Evolutionary conservation across 2,797 vertebrate genomes (phyloP), one percentile per base, ranked within the genome.

Genomic region (Spheniscus humboldti): DNA sequence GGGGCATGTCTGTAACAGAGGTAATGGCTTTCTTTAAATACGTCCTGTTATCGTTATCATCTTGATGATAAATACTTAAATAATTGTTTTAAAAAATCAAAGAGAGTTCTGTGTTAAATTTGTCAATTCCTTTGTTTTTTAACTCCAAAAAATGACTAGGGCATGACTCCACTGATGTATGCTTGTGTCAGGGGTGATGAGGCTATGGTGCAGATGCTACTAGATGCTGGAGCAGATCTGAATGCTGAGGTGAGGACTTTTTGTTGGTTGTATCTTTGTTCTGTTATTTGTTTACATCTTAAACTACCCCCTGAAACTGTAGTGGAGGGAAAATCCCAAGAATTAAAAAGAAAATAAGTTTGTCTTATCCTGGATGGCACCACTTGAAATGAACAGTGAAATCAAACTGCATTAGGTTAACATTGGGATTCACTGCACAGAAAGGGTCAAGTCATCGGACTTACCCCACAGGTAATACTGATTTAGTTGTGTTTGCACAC

Each of bases 141-240:
- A 96, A 96, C 89, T 95, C 96, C 94, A 78, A 96, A 92, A 93
- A 89, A 94, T 96, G 67, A 97, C 85, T 97, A 99, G 99, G 99
- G 99, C 95, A 99, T 99, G 99, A 99, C 99, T 86, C 99, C 99
- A n/a, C 98, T 99, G 97, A 99, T 99, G 99, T 99, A 99, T 24
- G 99, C 99, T 66, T 99, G 99, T 94, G 99, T 99, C 96, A 98
- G 99, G 63, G 99, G 99, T 84, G 99, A 99, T 76, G 99, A 99
- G 97, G 99, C 99, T 60, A 99, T 99, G 99, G 99, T 99, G 60
- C 99, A 99, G 98, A 99, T 99, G 99, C 98, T 99, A 97, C 98
- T 99, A 98, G 99, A 99, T 94, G 99, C 99, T 33, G 99, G 99
- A 98, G 99, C 99, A 73, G 99, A 99, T 95, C 99, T 99, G 95